Conservation (phyloP, 2,888 invertebrate species). For the Adelognathus sp. region DNA sequence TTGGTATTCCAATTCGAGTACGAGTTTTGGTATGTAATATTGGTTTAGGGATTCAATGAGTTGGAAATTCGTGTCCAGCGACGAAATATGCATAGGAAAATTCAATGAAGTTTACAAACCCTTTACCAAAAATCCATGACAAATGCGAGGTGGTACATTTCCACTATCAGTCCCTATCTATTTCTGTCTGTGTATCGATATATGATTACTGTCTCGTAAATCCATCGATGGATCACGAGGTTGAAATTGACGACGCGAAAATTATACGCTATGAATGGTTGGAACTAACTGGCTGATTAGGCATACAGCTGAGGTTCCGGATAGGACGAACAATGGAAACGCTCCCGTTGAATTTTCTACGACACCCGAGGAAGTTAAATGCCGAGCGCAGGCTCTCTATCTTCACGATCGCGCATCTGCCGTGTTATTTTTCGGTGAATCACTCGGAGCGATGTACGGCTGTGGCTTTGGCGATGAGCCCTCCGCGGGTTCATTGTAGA, state of each 20-base stretch:
- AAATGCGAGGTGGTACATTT: too few relatives aligned
- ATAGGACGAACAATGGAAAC: slow-evolving; percentile 31
- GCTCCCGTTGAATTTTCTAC: slow-evolving; percentile 44
- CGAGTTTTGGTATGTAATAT: too few relatives aligned
- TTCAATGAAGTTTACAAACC: too few relatives aligned
- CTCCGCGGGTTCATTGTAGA: slow-evolving; percentile 42
- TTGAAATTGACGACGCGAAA: neutral
- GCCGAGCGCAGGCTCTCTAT: slow-evolving; percentile 68
- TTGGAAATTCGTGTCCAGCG: too few relatives aligned
- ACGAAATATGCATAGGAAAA: too few relatives aligned
- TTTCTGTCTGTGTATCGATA: neutral
- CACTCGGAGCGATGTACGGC: slow-evolving; percentile 67
- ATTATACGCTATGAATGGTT: neutral
- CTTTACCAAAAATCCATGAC: too few relatives aligned
- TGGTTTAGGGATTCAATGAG: too few relatives aligned
- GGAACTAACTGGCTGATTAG: neutral
- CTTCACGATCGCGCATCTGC: slow-evolving; percentile 80
- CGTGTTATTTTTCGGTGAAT: slow-evolving; percentile 76
- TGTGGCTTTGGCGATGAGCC: slow-evolving; percentile 12
- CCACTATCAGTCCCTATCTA: too few relatives aligned
- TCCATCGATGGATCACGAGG: neutral
- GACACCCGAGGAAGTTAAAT: slow-evolving; percentile 64
- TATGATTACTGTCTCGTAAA: neutral
- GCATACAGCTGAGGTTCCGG: neutral
- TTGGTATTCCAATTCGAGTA: too few relatives aligned